These are phyloP conservation scores for Oithona nana DNA, from an alignment of 2,888 invertebrate genomes.

Conservation along the genomic window DNA sequence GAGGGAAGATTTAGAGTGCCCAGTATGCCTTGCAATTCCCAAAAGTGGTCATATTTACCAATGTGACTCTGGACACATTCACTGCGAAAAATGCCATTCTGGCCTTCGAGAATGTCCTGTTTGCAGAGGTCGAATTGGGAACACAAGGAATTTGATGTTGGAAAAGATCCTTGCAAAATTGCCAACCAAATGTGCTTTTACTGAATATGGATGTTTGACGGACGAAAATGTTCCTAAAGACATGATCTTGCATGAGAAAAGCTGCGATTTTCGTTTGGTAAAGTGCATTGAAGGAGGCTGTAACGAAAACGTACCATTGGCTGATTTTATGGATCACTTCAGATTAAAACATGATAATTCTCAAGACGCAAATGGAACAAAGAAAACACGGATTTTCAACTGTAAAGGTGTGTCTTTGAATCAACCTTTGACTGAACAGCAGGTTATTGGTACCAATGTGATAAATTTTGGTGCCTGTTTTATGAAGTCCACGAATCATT, in stretches of 20 bases:
- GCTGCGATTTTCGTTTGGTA: neutral
- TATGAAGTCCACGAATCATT: no score
- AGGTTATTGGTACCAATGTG: neutral
- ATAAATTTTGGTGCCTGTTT: neutral
- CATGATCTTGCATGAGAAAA: neutral
- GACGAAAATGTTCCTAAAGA: neutral
- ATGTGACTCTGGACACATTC: conserved; percentile 1
- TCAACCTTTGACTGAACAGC: neutral
- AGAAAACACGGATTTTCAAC: no score
- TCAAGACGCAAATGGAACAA: no score
- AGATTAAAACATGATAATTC: no score
- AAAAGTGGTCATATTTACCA: conserved; percentile 1
- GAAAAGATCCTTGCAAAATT: neutral
- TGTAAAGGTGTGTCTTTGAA: no score
- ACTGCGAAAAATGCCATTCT: neutral
- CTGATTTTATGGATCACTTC: neutral
- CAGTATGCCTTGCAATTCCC: conserved; percentile 2
- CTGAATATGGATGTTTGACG: neutral
- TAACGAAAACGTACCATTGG: neutral
- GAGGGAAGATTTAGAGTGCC: conserved; percentile 8
- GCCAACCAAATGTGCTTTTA: neutral
- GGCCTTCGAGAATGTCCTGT: neutral
- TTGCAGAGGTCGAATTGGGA: neutral
- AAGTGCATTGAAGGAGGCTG: neutral
- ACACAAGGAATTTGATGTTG: neutral